A percentile compares a stretch with the other conserved stretches of the same genome.
phyloP scores from a whole-genome alignment of 2,797 vertebrate genomes.

The Sebastes hubbsi region DNA sequence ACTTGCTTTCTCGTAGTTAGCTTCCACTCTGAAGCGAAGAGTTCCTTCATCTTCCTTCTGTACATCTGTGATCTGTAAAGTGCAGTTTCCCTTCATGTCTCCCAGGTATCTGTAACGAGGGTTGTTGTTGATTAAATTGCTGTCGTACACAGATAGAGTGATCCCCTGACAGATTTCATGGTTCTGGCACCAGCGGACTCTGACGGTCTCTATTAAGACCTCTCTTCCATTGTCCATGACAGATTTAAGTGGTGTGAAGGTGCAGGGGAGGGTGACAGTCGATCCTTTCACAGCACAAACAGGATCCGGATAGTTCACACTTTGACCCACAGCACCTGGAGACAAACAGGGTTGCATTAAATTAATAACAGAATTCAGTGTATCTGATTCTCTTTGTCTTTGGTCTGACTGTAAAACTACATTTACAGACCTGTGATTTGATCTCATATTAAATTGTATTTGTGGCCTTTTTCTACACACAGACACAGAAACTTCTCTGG shows the following conservation, averaged over 20 bases:
- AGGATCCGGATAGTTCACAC: fast-evolving
- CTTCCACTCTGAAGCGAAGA: not conserved
- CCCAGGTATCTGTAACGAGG: not conserved
- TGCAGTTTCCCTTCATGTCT: not conserved
- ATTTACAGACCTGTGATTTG: not conserved
- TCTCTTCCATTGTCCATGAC: fast-evolving
- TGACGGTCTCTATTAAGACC: fast-evolving
- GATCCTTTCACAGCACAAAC: not conserved
- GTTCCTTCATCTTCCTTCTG: fast-evolving
- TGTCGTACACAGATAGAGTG: not conserved
- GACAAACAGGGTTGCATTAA: not conserved
- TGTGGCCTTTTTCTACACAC: not conserved
- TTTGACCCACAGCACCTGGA: not conserved
- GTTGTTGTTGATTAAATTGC: fast-evolving
- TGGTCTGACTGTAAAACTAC: not conserved
- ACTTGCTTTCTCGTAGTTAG: fast-evolving
- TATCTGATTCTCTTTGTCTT: not conserved
- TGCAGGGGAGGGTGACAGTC: not conserved
- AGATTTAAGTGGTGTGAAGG: not conserved
- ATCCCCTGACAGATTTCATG: fast-evolving
- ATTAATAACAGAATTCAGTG: not conserved
- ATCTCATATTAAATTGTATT: not conserved
- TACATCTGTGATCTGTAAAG: not conserved
- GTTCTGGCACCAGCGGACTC: not conserved
- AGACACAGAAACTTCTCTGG: not conserved